Evolutionary conservation across 1,140 invertebrate species (phyloP), one percentile per base, ranked within the genome.

Genomic region (Zaprionus africanus): DNA sequence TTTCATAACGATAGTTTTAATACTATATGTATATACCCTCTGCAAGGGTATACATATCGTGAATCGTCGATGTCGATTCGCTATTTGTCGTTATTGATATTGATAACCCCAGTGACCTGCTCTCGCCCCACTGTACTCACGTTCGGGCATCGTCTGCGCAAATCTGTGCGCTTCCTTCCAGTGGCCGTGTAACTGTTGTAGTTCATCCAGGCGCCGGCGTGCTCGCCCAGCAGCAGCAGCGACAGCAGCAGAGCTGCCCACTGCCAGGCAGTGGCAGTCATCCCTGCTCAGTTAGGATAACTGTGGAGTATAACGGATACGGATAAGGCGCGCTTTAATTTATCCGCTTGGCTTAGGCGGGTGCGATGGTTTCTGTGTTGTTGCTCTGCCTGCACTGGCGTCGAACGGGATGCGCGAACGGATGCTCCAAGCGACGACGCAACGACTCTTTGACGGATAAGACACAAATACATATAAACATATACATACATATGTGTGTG

Each of bases 381-480:
- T 65, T 63, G 58, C 63, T 79, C 83, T 63, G 58, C 59, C 77
- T 83, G 68, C 81, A 74, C 85, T 88, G 85, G 6, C 41, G 65
- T 65, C 65, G 73, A 73, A 73, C 56, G 65, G 49, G 46, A 54
- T 57, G 41, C 65, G 57, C 19, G 24, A 63, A 58, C 78, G 84
- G 78, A 79, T 78, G 79, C 72, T 22, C 22, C 36, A 26, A 79
- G 53, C 60, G 64, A 34, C 31, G 31, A 46, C 41, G 63, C 59
- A 51, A 77, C 46, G 72, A 70, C 75, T 69, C 68, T 87, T 46
- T 83, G 60, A 68, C 84, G 84, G 84, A 88, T 88, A 88, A 88
- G 82, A 64, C 63, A 68, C 73, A 46, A 31, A 59, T 56, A 61
- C 22, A 41, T 49, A 26, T 24, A 56, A 31, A 22, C 22, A 22